Evolutionary conservation across 1,140 invertebrate genomes (phyloP), one percentile per base, ranked within the genome.

Genomic region (Diorhabda elongata): DNA sequence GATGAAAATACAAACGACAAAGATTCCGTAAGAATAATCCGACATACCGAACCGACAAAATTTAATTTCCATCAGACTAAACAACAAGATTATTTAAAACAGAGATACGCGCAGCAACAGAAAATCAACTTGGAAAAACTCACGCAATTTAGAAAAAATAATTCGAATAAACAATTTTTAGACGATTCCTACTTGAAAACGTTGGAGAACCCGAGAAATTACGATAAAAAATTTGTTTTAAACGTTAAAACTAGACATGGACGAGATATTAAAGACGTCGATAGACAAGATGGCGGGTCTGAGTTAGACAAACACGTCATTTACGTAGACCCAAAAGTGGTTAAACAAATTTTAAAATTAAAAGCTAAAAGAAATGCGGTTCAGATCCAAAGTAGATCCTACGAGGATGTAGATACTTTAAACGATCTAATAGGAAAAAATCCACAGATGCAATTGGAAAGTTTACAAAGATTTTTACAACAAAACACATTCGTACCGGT

Each of bases 41-140:
- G 72, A 61, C 62, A 74, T 43, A 43, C 66, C 42, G 58, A 70
- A 44, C 72, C 71, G 5, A 68, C 62, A 7, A 45, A 69, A 52
- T 77, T 71, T 52, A 59, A 75, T 61, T 74, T 43, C 59, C 68
- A 71, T 47, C 5, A n/a, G 6, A 56, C 69, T 26, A 47, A n/a
- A 41, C 76, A 78, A 71, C 77, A 72, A 65, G 74, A 78, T 60
- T 69, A 57, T 26, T 62, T 66, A 60, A 74, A 67, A 66, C 64
- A 66, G 41, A 71, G 68, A n/a, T 78, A 78, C 59, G 65, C 58
- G 52, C 68, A 71, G 44, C 77, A 78, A 60, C 77, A 78, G 63
- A 60, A 3, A 41, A 45, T 64, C 26, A 47, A 64, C 42, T 11
- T 56, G 9, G 26, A 26, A 42, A 52, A 52, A n/a, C 6, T 52